Evolutionary conservation across 2,888 invertebrate species (phyloP).

Genomic region (Osmoderma eremita): DNA sequence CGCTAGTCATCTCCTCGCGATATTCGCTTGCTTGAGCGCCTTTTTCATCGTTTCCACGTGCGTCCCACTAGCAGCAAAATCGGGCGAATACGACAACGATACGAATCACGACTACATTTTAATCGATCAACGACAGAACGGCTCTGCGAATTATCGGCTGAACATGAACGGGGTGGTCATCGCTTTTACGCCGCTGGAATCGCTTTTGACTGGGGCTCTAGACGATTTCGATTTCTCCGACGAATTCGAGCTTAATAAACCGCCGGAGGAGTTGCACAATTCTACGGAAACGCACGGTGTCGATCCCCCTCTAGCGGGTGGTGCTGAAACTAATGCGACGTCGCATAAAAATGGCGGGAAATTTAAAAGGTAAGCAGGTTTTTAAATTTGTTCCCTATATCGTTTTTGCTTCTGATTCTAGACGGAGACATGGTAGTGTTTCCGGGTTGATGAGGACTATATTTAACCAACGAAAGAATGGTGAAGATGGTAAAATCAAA

Average conservation of each 20-base stretch:
- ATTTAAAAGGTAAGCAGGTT: conserved; percentile 6
- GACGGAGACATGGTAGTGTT: conserved; percentile 13
- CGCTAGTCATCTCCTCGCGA: background rate
- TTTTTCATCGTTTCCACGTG: conserved; percentile 4
- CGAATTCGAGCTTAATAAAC: conserved; percentile 36
- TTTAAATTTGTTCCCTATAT: background rate
- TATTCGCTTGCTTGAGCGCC: background rate
- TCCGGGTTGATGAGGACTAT: conserved; percentile 26
- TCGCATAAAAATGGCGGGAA: conserved; percentile 17
- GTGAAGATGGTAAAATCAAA: background rate
- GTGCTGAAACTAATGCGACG: background rate
- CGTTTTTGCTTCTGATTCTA: conserved; percentile 12
- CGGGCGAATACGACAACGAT: conserved; percentile 14
- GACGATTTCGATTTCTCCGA: conserved; percentile 57
- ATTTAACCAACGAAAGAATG: conserved; percentile 4
- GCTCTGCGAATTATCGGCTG: conserved; percentile 77
- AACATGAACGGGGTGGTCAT: conserved; percentile 76
- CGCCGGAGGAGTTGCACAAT: conserved; percentile 3
- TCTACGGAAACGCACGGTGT: conserved; percentile 10
- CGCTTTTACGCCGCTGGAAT: conserved; percentile 72
- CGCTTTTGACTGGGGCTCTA: conserved; percentile 68
- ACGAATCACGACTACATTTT: conserved; percentile 59
- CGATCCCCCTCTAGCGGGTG: background rate
- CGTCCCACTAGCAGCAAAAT: conserved; percentile 4
- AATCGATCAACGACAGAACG: conserved; percentile 81